Evolutionary conservation across 2,113 vertebrate genomes (phyloP), one percentile per base, ranked within the genome.

Genomic region (Agelaius phoeniceus): DNA sequence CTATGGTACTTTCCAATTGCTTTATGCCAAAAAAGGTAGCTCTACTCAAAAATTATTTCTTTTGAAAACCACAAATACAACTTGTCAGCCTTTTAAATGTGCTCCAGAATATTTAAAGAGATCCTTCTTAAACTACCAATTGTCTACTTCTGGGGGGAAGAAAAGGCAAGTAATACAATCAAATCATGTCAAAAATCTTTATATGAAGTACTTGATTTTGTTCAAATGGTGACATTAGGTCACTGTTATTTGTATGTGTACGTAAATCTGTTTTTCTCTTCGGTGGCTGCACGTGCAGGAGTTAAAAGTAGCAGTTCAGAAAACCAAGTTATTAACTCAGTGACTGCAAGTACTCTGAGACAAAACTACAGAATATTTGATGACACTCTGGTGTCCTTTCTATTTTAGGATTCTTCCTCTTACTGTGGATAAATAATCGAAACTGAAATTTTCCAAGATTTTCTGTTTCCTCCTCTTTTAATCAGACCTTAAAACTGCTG

Each of bases 1-100:
- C 96, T 90, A 16, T 96, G 98, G 97, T 97, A 96, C 97, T 98
- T 98, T 98, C 97, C 97, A 97, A 97, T 97, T 97, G 78, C 92
- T 96, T 97, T 96, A 96, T 97, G 97, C 97, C 97, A 98, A 95
- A 97, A 98, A 96, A 97, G 95, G 93, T 94, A 97, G 93, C 91
- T 96, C 95, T 91, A 73, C 84, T 95, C 71, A 96, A 96, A 97
- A 94, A 89, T 58, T 66, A 82, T 92, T 97, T 94, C 96, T 96
- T 97, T 96, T 96, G 96, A 97, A 98, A 97, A 96, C 94, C 90
- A 81, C 96, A 97, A 92, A 96, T 95, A 95, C 91, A 94, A 87
- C 90, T 96, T 96, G 94, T 96, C 90, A 96, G 74, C 66, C 57
- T 94, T 96, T 78, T 78, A 90, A 96, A 74, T 65, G 61, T 79